These are phyloP conservation scores for Atta cephalotes DNA, from an alignment of 1,140 invertebrate genomes.

Conservation along the genomic window DNA sequence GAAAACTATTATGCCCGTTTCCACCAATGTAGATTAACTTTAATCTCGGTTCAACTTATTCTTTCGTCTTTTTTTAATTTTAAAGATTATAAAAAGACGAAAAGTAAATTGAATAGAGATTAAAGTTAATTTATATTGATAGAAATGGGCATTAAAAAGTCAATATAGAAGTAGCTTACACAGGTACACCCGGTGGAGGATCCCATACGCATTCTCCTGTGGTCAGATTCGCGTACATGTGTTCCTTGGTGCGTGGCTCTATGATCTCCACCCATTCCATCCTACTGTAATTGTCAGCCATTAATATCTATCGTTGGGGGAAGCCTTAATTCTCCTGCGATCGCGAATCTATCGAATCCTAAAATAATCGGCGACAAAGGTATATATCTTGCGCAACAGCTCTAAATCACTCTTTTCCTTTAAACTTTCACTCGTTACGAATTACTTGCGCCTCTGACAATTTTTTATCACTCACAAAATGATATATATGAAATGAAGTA, in stretches of 20 bases:
- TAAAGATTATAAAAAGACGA: too few species aligned
- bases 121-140: too few species aligned
- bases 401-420: constrained; percentile 27
- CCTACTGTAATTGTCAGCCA: constrained; percentile 84
- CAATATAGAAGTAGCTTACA: constrained; percentile 87
- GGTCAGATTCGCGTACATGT: constrained; percentile 99
- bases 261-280: constrained; percentile 99
- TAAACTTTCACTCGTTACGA: constrained; percentile 45
- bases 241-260: constrained; percentile 98
- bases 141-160: not conserved
- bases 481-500: too few species aligned
- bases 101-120: too few species aligned
- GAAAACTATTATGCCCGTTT: not conserved
- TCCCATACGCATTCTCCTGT: constrained; percentile 99
- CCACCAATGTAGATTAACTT: too few species aligned
- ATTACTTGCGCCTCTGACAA: not conserved
- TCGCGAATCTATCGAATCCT: not conserved
- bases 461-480: not conserved
- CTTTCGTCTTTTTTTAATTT: too few species aligned
- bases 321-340: not conserved
- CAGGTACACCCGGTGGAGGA: constrained; percentile 92
- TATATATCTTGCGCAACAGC: constrained; percentile 1
- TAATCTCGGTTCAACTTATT: too few species aligned
- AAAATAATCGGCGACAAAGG: constrained; percentile 11
- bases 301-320: constrained; percentile 6